Evolutionary conservation across 1,140 invertebrate species (phyloP).

Genomic region (Stegodyphus mimosarum): DNA sequence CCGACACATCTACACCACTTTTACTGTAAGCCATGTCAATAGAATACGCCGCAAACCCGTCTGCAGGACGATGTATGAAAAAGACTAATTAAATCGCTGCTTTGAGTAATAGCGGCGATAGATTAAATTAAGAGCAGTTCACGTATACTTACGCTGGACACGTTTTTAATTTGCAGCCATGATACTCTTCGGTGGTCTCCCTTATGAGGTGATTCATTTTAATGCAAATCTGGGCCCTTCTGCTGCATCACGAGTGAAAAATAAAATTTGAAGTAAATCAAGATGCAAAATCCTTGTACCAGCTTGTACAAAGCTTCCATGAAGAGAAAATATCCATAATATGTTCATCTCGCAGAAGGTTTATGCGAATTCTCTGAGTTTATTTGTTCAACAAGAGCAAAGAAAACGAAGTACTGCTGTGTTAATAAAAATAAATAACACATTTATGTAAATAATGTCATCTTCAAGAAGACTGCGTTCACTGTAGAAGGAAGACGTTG

Average conservation of each 20-base stretch:
- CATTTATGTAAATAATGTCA: constrained; percentile 42
- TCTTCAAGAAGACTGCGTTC: constrained; percentile 18
- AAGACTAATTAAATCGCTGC: too few relatives aligned
- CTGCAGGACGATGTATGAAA: too few relatives aligned
- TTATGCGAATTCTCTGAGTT: constrained; percentile 47
- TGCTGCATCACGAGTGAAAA: constrained; percentile 24
- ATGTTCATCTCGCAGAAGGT: constrained; percentile 43
- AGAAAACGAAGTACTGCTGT: constrained; percentile 35
- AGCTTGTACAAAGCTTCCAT: constrained; percentile 16
- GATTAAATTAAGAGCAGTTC: constrained; percentile 47
- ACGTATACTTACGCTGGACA: constrained; percentile 22
- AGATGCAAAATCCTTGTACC: constrained; percentile 36
- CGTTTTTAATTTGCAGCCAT: constrained; percentile 51
- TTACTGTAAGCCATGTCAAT: too few relatives aligned
- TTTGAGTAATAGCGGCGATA: constrained; percentile 50
- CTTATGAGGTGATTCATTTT: constrained; percentile 49
- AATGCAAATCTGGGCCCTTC: constrained; percentile 24
- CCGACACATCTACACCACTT: too few relatives aligned
- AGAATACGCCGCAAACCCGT: too few relatives aligned
- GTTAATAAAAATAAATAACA: constrained; percentile 58
- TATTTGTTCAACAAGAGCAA: constrained; percentile 45
- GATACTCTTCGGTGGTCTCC: constrained; percentile 14
- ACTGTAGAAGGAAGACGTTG: neutral
- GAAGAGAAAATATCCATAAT: constrained; percentile 43
- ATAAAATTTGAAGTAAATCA: constrained; percentile 46